phyloP scores from a whole-genome alignment of 2,888 invertebrate genomes.

The Taphrorychus bicolor region DNA sequence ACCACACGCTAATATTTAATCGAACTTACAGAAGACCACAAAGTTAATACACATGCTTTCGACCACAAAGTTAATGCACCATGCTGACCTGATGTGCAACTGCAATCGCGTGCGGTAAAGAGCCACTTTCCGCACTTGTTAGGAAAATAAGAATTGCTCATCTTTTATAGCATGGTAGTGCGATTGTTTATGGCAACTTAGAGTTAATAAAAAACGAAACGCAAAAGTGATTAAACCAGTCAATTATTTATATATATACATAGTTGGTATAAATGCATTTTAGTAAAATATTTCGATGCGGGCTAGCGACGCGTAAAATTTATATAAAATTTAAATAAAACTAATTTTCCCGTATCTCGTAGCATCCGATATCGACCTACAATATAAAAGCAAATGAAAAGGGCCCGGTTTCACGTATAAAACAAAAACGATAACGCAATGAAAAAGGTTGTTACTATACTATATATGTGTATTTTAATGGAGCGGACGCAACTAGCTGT shows the following conservation, averaged over 20 bases:
- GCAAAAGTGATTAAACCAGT: too few species aligned
- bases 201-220: not conserved
- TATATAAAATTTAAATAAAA: slow-evolving; percentile 37
- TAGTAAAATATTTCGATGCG: slow-evolving; percentile 21
- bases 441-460: slow-evolving; percentile 22
- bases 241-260: not conserved
- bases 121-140: too few species aligned
- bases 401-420: slow-evolving; percentile 21
- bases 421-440: slow-evolving; percentile 26
- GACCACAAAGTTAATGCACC: too few species aligned
- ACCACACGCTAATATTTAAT: too few species aligned
- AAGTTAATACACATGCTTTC: too few species aligned
- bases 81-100: too few species aligned
- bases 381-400: slow-evolving; percentile 30
- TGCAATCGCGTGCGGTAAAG: too few species aligned
- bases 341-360: slow-evolving; percentile 17
- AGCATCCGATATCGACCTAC: slow-evolving; percentile 23
- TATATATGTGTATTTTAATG: not conserved
- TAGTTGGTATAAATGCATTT: slow-evolving; percentile 6
- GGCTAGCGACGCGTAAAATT: slow-evolving; percentile 29
- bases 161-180: too few species aligned
- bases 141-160: too few species aligned
- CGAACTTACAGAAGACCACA: too few species aligned
- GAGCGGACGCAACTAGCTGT: not conserved
- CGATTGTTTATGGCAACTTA: too few species aligned